Conservation (phyloP, 2,797 vertebrate genomes). For the Pangasius mekongensis region DNA sequence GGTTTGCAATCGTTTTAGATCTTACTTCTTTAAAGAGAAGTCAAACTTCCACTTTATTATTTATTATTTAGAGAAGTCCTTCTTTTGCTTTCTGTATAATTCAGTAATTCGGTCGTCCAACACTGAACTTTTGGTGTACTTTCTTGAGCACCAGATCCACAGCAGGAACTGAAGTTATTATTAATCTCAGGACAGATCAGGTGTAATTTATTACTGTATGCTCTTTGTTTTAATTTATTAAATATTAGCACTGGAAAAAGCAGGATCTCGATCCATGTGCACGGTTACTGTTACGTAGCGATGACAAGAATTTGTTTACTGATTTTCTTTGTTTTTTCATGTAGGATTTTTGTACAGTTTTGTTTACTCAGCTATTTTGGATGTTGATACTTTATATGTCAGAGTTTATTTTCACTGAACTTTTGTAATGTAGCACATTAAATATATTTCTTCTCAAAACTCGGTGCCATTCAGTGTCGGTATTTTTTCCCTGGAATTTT, state of each 20-base stretch:
- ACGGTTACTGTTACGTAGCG: conserved; percentile 38
- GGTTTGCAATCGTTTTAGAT: not conserved
- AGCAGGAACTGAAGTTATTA: conserved; percentile 5
- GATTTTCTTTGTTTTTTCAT: conserved; percentile 40
- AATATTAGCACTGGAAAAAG: conserved; percentile 61
- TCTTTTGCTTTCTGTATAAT: not conserved
- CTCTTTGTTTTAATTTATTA: conserved; percentile 52
- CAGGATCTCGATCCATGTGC: conserved; percentile 57
- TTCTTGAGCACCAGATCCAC: not conserved
- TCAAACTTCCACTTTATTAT: conserved; percentile 4
- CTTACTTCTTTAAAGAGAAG: not conserved
- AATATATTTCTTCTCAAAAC: conserved; percentile 62
- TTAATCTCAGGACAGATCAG: conserved; percentile 1
- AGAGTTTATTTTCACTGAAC: conserved; percentile 79
- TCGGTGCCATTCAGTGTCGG: not conserved
- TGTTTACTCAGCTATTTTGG: conserved; percentile 72
- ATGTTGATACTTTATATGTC: conserved; percentile 78
- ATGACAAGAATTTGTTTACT: conserved; percentile 38
- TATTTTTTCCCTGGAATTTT: not conserved
- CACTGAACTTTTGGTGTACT: not conserved
- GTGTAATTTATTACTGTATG: conserved; percentile 22
- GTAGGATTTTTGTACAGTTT: conserved; percentile 58
- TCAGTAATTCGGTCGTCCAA: not conserved
- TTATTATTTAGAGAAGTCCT: conserved; percentile 3
- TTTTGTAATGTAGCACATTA: conserved; percentile 82